phyloP scores from a whole-genome alignment of 2,797 vertebrate genomes.

The Typhlichthys subterraneus region DNA sequence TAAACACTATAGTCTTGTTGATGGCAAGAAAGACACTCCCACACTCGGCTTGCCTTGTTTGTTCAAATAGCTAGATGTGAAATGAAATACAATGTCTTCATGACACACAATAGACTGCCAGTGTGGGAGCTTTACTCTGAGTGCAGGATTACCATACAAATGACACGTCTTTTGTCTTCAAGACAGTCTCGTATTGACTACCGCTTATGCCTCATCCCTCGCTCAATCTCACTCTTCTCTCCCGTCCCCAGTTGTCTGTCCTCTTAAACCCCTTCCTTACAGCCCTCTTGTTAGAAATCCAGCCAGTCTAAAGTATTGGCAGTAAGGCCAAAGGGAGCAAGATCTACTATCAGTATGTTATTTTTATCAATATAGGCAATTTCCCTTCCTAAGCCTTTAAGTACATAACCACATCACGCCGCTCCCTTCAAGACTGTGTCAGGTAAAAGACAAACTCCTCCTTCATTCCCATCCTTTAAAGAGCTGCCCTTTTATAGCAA shows the following conservation, averaged over 20 bases:
- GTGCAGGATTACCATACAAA: conserved; percentile 73
- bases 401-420: neutral
- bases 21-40: conserved; percentile 25
- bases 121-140: conserved; percentile 40
- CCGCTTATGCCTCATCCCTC: conserved; percentile 46
- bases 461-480: no score
- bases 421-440: no score
- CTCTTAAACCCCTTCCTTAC: conserved; percentile 8
- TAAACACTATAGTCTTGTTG: neutral
- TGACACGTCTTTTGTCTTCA: conserved; percentile 62
- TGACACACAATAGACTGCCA: conserved; percentile 37
- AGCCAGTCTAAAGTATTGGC: conserved; percentile 41
- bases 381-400: conserved; percentile 18
- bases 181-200: conserved; percentile 60
- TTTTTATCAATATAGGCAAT: conserved; percentile 38
- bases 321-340: conserved; percentile 35
- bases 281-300: conserved; percentile 32
- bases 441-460: no score
- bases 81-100: conserved; percentile 38
- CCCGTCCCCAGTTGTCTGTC: neutral
- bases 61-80: conserved; percentile 41
- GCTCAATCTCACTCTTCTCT: conserved; percentile 34
- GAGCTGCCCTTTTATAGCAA: neutral
- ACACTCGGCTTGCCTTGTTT: conserved; percentile 13
- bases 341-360: conserved; percentile 39